Evolutionary conservation across 2,113 vertebrate genomes (phyloP), one percentile per base, ranked within the genome.

Genomic region (Clarias macrocephalus): DNA sequence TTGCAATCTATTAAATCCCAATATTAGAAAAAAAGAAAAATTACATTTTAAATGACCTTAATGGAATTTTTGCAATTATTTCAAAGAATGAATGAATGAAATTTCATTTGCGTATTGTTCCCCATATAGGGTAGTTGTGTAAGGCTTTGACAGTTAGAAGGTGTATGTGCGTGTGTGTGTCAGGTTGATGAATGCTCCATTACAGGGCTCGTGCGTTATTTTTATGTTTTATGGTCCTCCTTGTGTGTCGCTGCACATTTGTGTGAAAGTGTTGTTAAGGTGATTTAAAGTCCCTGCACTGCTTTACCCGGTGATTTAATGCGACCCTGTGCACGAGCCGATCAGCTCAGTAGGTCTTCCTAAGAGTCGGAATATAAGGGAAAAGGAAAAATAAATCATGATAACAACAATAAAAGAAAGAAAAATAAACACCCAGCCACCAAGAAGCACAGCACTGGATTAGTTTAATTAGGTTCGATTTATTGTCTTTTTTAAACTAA

Each of bases 211-310:
- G 12, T 83, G 82, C 25, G 42, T 54, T 83, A 68, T 83, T 83
- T 54, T 68, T 54, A 56, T 83, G 63, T 68, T 70, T 70, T 83
- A 83, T 82, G 81, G 62, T 28, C 82, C 82, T 57, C 48, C n/a
- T 2, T 54, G 23, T 52, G 63, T 68, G 81, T 83, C 33, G 48
- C 62, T 68, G 42, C 48, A 33, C 63, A 30, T 70, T 57, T n/a
- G 10, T 66, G 25, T 82, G 42, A 70, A 68, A 70, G 82, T 30
- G 82, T 18, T 18, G 62, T 83, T 54, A 70, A 84, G 42, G 66
- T 84, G 82, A 84, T 84, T 68, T 84, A 84, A 84, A 84, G 54
- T 84, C 82, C 82, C 54, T 5, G 54, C 59, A 23, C 66, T 84
- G 66, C 82, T 72, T 72, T 59, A 57, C 10, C 73, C 28, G n/a